Base-by-base conservation (phyloP, 2,797 vertebrate genomes). In the Merluccius polli region DNA sequence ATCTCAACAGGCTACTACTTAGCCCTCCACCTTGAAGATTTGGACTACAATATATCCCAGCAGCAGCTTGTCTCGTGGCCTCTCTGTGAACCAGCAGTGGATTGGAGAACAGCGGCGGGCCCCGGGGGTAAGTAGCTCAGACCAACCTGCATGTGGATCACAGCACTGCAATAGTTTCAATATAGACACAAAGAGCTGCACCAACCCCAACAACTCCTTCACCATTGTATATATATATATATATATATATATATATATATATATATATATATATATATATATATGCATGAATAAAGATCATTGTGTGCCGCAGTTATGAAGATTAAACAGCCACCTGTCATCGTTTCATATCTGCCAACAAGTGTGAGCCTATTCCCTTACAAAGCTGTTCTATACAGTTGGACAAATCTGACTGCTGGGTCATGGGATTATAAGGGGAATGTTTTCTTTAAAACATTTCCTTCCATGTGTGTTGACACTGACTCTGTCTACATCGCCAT, bases 121-220 rank as follows among this genome's bases (percentile, higher is more conserved):
- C 13, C 38, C 36, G 27, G 36, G n/a, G 71, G 71, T 44, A 41
- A 72, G 36, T 18, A 72, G 38, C 71, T 30, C 71, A 48, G 71
- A 24, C 27, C 15, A 38, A 27, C 38, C 71, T 18, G 38, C 41
- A 16, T 41, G 9, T 10, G 59, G 59, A 65, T 27, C 59, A 27
- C 9, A 13, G 59, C 8, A 27, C 9, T 27, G 59, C 59, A 27
- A 27, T 65, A 27, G 59, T 65, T 59, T 65, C 24, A 65, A 12
- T 9, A 65, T 65, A 27, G n/a, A 27, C 52, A 10, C 52, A 59
- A 24, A 59, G 52, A 24, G 52, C 59, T 65, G 24, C 24, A 13
- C 24, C 52, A 59, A 59, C 18, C 52, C 18, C 52, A 59, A 24
- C 18, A n/a, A 59, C 24, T n/a, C 21, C n/a, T 59, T n/a, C 52